Percentiles rank a stretch among this genome's conserved stretches.
phyloP scores from a whole-genome alignment of 2,113 vertebrate genomes.

The Gymnorhina tibicen region DNA sequence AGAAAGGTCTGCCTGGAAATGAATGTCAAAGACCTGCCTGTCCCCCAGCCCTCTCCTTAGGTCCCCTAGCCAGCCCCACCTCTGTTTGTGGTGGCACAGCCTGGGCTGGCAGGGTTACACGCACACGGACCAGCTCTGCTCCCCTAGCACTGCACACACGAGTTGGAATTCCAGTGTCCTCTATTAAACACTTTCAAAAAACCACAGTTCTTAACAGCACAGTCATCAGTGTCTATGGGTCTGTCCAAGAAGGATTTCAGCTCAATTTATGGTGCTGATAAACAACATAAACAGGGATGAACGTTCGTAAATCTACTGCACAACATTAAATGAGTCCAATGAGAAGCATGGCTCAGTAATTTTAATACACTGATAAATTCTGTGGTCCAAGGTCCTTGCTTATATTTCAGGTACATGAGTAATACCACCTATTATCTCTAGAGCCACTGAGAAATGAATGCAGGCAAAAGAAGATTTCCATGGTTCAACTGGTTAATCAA shows the following conservation, averaged over 20 bases:
- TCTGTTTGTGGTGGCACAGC: accelerated
- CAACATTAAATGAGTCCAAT: not conserved
- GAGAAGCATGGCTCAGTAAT: not conserved
- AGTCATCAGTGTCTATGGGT: not conserved
- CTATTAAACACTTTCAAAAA: not conserved
- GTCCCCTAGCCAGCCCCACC: not conserved
- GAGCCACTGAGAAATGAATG: not conserved
- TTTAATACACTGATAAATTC: not conserved
- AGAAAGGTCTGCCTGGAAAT: not conserved
- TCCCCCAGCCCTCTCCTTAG: not conserved
- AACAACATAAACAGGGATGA: not conserved
- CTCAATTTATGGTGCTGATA: not conserved
- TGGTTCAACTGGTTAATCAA: not conserved
- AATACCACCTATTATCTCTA: not conserved
- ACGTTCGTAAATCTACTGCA: not conserved
- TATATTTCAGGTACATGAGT: not conserved
- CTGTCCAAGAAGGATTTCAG: not conserved
- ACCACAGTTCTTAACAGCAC: not conserved
- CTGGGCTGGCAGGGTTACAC: not conserved
- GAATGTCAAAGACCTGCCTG: not conserved
- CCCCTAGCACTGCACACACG: not conserved
- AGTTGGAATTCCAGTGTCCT: not conserved
- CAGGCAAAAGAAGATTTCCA: not conserved
- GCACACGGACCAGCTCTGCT: not conserved
- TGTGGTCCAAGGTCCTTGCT: not conserved